Conservation (phyloP, 1,140 invertebrate species). For the Lucilia sericata region DNA sequence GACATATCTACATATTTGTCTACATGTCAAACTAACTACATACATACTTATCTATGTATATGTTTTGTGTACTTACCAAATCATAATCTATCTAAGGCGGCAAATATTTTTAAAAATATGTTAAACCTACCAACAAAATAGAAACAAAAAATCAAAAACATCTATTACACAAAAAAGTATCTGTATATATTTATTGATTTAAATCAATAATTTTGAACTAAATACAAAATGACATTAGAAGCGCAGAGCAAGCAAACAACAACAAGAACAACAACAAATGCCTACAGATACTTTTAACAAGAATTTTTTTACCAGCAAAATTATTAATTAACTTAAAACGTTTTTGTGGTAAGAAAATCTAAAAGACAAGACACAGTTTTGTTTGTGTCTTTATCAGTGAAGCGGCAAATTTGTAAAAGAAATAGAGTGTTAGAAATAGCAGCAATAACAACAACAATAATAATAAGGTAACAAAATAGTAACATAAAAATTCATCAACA, state of each 20-base stretch:
- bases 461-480: background rate
- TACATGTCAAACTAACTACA: no score
- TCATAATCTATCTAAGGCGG: background rate
- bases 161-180: no score
- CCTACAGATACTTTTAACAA: background rate
- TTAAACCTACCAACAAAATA: background rate
- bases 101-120: background rate
- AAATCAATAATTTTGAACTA: background rate
- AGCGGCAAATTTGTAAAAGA: slow-evolving; percentile 26
- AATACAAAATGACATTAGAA: background rate
- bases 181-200: background rate
- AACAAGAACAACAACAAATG: background rate
- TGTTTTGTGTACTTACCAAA: background rate
- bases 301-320: background rate
- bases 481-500: slow-evolving; percentile 9
- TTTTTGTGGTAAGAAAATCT: slow-evolving; percentile 35
- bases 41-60: background rate
- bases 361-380: slow-evolving; percentile 36
- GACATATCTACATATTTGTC: no score
- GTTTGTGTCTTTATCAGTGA: slow-evolving; percentile 24
- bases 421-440: slow-evolving; percentile 1
- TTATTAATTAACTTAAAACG: slow-evolving; percentile 43
- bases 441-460: background rate
- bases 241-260: background rate
- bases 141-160: background rate